A percentile compares a stretch with the other conserved stretches of the same genome.
These are phyloP conservation scores for Paratrypauchen microcephalus DNA, from an alignment of 2,797 vertebrate genomes.

Conservation along the genomic window DNA sequence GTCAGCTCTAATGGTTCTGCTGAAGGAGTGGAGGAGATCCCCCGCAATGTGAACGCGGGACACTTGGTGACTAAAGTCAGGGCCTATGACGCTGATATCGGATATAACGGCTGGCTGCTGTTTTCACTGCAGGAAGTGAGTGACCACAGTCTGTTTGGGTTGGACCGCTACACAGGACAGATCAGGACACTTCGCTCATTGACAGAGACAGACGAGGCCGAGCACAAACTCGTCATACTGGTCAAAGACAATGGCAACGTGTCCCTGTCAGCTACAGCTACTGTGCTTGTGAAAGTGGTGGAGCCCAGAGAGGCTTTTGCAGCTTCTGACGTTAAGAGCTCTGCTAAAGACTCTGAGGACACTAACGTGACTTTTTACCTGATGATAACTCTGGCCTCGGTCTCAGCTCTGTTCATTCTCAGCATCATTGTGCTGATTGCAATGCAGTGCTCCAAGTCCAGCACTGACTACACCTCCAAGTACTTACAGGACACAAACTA, in stretches of 20 bases:
- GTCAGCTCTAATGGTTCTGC: conserved; percentile 12
- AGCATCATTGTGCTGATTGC: conserved; percentile 14
- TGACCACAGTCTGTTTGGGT: conserved; percentile 18
- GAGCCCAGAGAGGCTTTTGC: conserved; percentile 13
- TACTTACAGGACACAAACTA: conserved; percentile 13
- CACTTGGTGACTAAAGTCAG: conserved; percentile 15
- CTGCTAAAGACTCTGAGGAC: conserved; percentile 10
- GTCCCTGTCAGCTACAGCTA: conserved; percentile 15
- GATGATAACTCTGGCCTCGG: conserved; percentile 13
- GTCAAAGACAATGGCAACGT: conserved; percentile 17
- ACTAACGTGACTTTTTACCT: conserved; percentile 13
- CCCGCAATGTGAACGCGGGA: conserved; percentile 15
- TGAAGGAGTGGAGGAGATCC: conserved; percentile 12
- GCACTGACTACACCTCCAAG: conserved; percentile 13
- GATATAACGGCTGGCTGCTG: conserved; percentile 15
- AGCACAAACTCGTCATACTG: conserved; percentile 16
- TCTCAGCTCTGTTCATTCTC: conserved; percentile 14
- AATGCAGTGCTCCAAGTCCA: conserved; percentile 14
- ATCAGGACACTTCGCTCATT: conserved; percentile 18
- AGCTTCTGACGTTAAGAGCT: conserved; percentile 14
- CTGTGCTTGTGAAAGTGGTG: conserved; percentile 14
- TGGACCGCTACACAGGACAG: conserved; percentile 19
- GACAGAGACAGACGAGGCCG: conserved; percentile 15
- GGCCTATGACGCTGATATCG: conserved; percentile 13
- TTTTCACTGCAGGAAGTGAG: conserved; percentile 14